These are phyloP conservation scores for Dipodomys spectabilis DNA, from an alignment of 2,113 vertebrate genomes.

Conservation along the genomic window DNA sequence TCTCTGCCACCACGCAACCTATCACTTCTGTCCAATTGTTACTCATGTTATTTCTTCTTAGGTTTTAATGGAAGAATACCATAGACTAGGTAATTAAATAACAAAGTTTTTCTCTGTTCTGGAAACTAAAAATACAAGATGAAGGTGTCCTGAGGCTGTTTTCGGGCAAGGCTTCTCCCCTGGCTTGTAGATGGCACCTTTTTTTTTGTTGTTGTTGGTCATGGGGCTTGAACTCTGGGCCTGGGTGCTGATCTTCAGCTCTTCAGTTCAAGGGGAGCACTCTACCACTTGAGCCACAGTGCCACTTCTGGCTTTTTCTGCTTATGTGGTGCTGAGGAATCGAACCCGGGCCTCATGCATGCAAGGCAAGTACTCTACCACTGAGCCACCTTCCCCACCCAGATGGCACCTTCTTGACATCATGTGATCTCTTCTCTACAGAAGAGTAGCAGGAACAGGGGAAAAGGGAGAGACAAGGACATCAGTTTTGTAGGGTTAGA, in stretches of 20 bases:
- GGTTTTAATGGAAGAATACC: not conserved
- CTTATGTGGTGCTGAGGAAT: too few relatives aligned
- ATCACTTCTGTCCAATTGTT: not conserved
- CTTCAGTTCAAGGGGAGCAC: too few relatives aligned
- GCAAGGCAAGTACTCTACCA: too few relatives aligned
- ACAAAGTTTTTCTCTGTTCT: not conserved
- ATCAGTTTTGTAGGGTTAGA: not conserved
- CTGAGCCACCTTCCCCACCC: too few relatives aligned
- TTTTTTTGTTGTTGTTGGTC: too few relatives aligned
- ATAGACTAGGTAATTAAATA: not conserved
- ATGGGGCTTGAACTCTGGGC: too few relatives aligned
- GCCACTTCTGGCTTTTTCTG: too few relatives aligned
- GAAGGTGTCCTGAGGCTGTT: not conserved
- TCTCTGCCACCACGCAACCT: not conserved
- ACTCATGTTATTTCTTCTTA: not conserved
- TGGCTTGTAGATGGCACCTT: not conserved
- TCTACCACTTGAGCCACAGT: too few relatives aligned
- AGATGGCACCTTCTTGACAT: too few relatives aligned
- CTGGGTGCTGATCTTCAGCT: too few relatives aligned
- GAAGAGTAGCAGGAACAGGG: not conserved
- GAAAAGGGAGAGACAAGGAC: not conserved
- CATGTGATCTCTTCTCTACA: not conserved
- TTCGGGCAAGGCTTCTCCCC: not conserved
- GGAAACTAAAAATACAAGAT: not conserved
- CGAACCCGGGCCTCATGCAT: too few relatives aligned